Percentiles rank a stretch among this genome's conserved stretches.
These are phyloP conservation scores for Drosophila suboccidentalis DNA, from an alignment of 2,888 invertebrate genomes.

Conservation along the genomic window DNA sequence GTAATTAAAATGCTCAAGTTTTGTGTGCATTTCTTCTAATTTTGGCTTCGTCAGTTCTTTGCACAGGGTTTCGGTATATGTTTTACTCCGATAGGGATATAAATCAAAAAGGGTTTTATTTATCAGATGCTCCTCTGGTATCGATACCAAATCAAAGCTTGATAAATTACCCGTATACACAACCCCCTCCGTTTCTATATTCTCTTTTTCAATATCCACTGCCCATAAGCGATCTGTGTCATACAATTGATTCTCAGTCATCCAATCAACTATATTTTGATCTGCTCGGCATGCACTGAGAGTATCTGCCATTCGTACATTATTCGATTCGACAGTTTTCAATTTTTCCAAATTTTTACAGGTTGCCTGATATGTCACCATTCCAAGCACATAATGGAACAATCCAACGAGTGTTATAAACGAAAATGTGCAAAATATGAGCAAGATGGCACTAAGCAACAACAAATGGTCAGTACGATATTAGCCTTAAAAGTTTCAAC, in stretches of 20 bases:
- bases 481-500: background rate
- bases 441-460: slow-evolving; percentile 88
- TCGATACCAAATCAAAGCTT: background rate
- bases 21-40: no score
- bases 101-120: background rate
- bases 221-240: background rate
- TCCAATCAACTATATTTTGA: slow-evolving; percentile 2
- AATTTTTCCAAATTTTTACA: slow-evolving; percentile 85
- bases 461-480: background rate
- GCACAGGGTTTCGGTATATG: background rate
- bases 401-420: slow-evolving; percentile 89
- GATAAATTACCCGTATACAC: background rate
- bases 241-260: slow-evolving; percentile 1
- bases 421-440: slow-evolving; percentile 91
- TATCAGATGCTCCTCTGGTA: background rate
- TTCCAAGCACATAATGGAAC: slow-evolving; percentile 90
- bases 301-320: background rate
- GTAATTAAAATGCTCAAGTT: no score
- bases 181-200: background rate
- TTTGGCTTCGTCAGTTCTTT: background rate
- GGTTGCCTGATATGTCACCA: slow-evolving; percentile 89
- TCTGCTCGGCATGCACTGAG: background rate
- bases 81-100: background rate
- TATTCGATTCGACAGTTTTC: background rate
- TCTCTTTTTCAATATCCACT: background rate